Evolutionary conservation across 2,888 invertebrate genomes (phyloP), one percentile per base, ranked within the genome.

Genomic region (Pristionchus japonicus): DNA sequence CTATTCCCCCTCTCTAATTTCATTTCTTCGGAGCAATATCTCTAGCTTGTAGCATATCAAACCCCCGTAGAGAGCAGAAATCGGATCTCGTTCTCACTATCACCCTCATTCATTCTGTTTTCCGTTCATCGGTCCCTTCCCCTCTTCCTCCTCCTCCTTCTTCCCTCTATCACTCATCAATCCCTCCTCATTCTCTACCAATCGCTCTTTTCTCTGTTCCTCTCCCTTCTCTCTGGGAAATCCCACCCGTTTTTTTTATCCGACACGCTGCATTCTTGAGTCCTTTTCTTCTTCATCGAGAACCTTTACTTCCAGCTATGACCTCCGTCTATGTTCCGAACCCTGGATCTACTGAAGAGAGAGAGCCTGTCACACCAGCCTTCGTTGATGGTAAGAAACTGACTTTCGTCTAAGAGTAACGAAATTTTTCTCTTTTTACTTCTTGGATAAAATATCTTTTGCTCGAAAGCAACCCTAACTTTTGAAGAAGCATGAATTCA

Each of bases 11-110:
- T 7, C 40, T 77, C 77, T 77, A 47, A 77, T 77, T 77, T 0
- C 43, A 77, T 77, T 77, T 47, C 47, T 4, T 47, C 77, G 67
- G 67, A n/a, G 70, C 70, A 37, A 37, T 70, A 70, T 47, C 77
- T 77, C 70, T 74, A 74, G 23, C 37, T 20, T 40, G 17, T 9
- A 23, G 4, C 77, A n/a, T 77, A 47, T 9, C 77, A 27, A 77
- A n/a, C 57, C 6, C 3, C 57, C n/a, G n/a, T n/a, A n/a, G 43
- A 43, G 77, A 77, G 40, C 74, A 47, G 37, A 77, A 40, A 77
- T 77, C 74, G n/a, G 7, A 27, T 77, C 27, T 47, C 43, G 13
- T 37, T 70, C 77, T 47, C 43, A n/a, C 34, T n/a, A 77, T 77
- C 47, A 43, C 64, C 11, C 64, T 13, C 17, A 27, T 67, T 40